Evolutionary conservation across 2,113 vertebrate species (phyloP), one percentile per base, ranked within the genome.

Genomic region (Sinocyclocheilus anophthalmus): DNA sequence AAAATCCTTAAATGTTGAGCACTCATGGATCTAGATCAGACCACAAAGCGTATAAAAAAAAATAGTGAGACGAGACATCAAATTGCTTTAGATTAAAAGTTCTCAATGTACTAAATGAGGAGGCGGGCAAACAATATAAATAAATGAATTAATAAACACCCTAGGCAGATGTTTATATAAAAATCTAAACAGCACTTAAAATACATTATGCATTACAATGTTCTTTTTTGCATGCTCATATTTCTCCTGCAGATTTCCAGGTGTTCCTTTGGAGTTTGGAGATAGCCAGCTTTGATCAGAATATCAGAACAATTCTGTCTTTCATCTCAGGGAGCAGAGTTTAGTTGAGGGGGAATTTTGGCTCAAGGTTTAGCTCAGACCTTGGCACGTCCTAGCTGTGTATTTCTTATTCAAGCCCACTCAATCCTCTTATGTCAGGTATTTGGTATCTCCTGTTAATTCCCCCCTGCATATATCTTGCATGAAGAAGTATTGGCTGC

Each of bases 271-370:
- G 89, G 90, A 89, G 90, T 87, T 53, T 79, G 81, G 87, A 83
- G 91, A 94, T 90, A 91, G 85, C 65, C 67, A n/a, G 87, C 93
- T 94, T 94, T 94, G 92, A 94, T 94, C 91, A 91, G 87, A 88
- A 92, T 91, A 94, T 94, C 90, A 93, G 89, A 94, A 93, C 93
- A 93, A 91, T 93, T 93, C 88, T 82, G 87, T 87, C 92, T 94
- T 94, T 95, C 92, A 94, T 95, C 92, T 91, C 55, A 73, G 86
- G 83, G 75, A 91, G 91, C 89, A 88, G 84, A 87, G 91, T 94
- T 92, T 92, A 88, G 90, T 91, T 93, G 88, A 90, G 91, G 88
- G 89, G 90, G 90, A 87, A 91, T 91, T 91, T 90, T 85, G 90
- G 91, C 92, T 93, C 89, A 92, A 91, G 93, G 90, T 93, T 91